Evolutionary conservation across 2,888 invertebrate genomes (phyloP), one percentile per base, ranked within the genome.

Genomic region (Synergus itoensis): DNA sequence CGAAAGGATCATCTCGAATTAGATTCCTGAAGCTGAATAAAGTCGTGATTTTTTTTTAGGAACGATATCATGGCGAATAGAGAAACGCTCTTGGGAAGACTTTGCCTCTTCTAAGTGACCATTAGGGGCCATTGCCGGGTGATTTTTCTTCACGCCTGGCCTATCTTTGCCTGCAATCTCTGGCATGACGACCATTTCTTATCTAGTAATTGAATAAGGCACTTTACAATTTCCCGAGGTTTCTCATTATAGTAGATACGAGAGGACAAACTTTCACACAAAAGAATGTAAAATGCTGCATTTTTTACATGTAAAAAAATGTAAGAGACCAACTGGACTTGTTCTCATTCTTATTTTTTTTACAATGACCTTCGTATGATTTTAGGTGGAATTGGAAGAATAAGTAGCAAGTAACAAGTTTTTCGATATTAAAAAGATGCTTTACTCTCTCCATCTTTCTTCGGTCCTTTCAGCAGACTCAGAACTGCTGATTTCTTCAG

Each of bases 21-120:
- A 69, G 45, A 45, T 69, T 69, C 69, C 48, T 45, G 45, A 69
- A 69, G 45, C 69, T 45, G 67, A 41, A 21, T 67, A 18, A 2
- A 43, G 12, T 1, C 18, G 5, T 45, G 9, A 36, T 18, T 65
- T n/a, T 64, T 64, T 65, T 65, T 41, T 65, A 11, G n/a, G 40
- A 41, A 40, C 5, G 18, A 41, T 28, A 28, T 40, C 11, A 41
- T 41, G n/a, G 41, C 18, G 41, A 41, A 64, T 41, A 65, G 64
- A 18, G 65, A 36, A 65, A 65, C 4, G 65, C n/a, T 65, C 64
- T 64, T 11, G 41, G n/a, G 41, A 45, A 43, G 43, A 67, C 12
- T 12, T n/a, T 14, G 28, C 14, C 21, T 14, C 14, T 18, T 14
- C 67, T 18, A 67, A 67, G 43, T 67, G 21, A 43, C 67, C 14